A percentile compares a stretch with the other conserved stretches of the same genome.
Evolutionary conservation across 2,888 invertebrate genomes (phyloP).

Genomic region (Thymelicus lineola): DNA sequence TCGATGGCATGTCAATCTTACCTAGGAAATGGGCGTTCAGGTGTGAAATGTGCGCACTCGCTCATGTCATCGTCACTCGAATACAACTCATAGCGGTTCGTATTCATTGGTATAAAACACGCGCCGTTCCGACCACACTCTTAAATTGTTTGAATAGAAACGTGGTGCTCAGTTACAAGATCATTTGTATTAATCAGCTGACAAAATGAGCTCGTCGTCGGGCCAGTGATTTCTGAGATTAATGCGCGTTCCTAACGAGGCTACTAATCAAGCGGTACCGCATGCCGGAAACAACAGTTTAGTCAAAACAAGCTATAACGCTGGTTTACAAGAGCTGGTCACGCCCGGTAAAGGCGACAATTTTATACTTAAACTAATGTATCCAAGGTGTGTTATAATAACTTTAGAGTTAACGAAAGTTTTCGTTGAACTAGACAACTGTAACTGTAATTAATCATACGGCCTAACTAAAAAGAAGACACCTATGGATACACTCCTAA

Average conservation of each 20-base stretch:
- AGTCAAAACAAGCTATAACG: conserved; percentile 25
- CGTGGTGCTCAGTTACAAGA: conserved; percentile 15
- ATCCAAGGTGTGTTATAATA: no score
- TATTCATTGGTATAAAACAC: neutral
- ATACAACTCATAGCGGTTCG: conserved; percentile 14
- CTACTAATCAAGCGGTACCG: conserved; percentile 21
- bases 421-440: no score
- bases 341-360: neutral
- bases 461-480: no score
- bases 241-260: conserved; percentile 24
- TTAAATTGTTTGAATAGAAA: conserved; percentile 15
- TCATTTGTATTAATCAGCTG: conserved; percentile 36
- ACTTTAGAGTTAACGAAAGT: no score
- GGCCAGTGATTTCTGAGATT: conserved; percentile 34
- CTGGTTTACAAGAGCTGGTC: neutral
- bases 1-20: conserved; percentile 49
- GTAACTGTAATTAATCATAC: no score
- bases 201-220: conserved; percentile 20
- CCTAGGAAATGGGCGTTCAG: conserved; percentile 46
- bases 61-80: conserved; percentile 41
- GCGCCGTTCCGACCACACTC: conserved; percentile 1
- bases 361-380: neutral
- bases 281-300: conserved; percentile 24
- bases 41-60: conserved; percentile 46
- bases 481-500: no score